Evolutionary conservation across 2,113 vertebrate genomes (phyloP).

Genomic region (Sterna hirundo): DNA sequence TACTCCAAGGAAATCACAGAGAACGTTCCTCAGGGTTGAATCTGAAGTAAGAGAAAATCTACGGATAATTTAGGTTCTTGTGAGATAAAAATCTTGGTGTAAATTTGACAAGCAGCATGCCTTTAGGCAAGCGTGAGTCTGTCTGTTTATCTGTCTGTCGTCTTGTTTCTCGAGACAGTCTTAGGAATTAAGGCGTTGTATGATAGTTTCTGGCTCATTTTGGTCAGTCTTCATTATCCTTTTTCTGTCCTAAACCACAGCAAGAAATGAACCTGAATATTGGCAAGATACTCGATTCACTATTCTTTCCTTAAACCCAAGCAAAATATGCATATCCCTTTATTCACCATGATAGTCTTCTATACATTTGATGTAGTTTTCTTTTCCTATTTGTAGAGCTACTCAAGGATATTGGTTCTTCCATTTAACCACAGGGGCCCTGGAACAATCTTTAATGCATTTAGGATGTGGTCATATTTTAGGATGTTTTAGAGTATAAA

Average conservation of each 20-base stretch:
- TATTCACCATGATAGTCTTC: neutral
- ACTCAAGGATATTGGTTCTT: slow-evolving; percentile 60
- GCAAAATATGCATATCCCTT: slow-evolving; percentile 22
- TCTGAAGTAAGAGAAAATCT: neutral
- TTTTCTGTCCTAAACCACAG: slow-evolving; percentile 10
- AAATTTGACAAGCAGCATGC: slow-evolving; percentile 36
- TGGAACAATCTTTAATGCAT: slow-evolving; percentile 62
- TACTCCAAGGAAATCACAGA: neutral
- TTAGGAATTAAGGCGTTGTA: slow-evolving; percentile 24
- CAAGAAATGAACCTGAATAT: slow-evolving; percentile 16
- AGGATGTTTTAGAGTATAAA: slow-evolving; percentile 51
- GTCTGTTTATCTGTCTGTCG: slow-evolving; percentile 24
- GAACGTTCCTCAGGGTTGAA: neutral
- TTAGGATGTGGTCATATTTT: slow-evolving; percentile 68
- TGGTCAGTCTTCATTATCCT: slow-evolving; percentile 7
- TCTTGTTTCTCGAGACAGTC: neutral
- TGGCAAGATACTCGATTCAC: neutral
- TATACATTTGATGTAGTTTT: slow-evolving; percentile 39
- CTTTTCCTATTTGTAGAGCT: slow-evolving; percentile 31
- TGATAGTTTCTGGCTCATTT: slow-evolving; percentile 40
- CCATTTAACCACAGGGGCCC: slow-evolving; percentile 29
- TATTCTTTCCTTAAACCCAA: slow-evolving; percentile 12
- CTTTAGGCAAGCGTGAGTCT: neutral
- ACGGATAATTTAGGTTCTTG: neutral
- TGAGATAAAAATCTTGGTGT: slow-evolving; percentile 7